These are phyloP conservation scores for Ochlodes sylvanus DNA, from an alignment of 2,888 invertebrate species.

Conservation along the genomic window DNA sequence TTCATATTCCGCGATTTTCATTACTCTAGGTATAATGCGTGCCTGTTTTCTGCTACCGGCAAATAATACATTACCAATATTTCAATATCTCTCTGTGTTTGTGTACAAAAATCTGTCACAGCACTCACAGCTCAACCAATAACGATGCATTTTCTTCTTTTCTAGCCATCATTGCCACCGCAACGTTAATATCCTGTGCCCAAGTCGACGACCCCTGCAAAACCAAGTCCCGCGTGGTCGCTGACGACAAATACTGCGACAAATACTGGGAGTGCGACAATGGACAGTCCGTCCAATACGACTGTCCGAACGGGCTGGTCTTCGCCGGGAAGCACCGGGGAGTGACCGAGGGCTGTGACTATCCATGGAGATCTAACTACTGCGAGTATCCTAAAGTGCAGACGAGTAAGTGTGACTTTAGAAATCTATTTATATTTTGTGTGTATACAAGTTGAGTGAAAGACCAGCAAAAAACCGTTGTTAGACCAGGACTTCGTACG, in stretches of 20 bases:
- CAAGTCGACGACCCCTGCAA: conserved; percentile 92
- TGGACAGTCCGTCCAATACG: conserved; percentile 92
- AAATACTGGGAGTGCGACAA: conserved; percentile 95
- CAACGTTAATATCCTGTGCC: conserved; percentile 58
- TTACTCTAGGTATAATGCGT: no score
- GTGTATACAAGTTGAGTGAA: no score
- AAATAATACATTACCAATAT: no score
- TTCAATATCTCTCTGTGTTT: no score
- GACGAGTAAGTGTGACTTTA: conserved; percentile 87
- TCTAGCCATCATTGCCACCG: conserved; percentile 62
- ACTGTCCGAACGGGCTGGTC: conserved; percentile 95
- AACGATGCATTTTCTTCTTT: conserved; percentile 40
- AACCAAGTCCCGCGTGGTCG: conserved; percentile 89
- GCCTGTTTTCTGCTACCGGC: no score
- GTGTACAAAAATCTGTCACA: not conserved
- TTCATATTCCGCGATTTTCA: no score
- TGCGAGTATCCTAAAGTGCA: conserved; percentile 87
- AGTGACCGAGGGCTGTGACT: conserved; percentile 95
- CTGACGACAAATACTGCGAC: conserved; percentile 91
- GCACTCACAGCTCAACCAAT: not conserved
- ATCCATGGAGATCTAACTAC: conserved; percentile 95
- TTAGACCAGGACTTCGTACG: no score
- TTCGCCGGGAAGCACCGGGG: conserved; percentile 95
- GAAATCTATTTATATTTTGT: no score
- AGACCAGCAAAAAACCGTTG: no score